These are phyloP conservation scores for Serinus canaria DNA, from an alignment of 2,113 vertebrate species.

Conservation along the genomic window DNA sequence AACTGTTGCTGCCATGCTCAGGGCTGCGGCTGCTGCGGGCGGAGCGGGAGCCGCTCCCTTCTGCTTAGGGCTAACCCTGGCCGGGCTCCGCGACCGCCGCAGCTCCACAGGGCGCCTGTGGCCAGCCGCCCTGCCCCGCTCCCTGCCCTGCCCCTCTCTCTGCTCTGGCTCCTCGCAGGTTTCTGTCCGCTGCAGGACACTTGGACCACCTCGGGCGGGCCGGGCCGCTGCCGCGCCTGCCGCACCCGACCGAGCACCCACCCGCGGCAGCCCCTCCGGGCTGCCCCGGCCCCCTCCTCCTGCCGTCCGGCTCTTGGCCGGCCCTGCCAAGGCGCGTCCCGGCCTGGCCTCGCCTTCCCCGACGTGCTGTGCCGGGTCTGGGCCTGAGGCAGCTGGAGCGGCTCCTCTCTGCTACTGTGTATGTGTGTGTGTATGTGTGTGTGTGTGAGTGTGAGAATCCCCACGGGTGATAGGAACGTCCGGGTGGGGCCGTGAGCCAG, in stretches of 20 bases:
- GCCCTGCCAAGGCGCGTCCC: not conserved
- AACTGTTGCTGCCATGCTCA: slow-evolving; percentile 74
- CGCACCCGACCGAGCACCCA: not conserved
- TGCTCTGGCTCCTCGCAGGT: not conserved
- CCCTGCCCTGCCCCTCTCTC: not conserved
- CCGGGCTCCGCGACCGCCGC: not conserved
- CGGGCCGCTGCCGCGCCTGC: not conserved
- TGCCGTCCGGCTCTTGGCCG: not conserved
- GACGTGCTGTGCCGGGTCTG: not conserved
- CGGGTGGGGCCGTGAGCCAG: not conserved
- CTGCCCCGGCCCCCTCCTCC: not conserved
- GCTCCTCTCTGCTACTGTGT: not conserved
- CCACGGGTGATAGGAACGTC: not conserved
- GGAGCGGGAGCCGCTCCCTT: not conserved
- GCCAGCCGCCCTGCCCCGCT: not conserved
- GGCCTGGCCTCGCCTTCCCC: not conserved
- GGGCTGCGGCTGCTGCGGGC: not conserved
- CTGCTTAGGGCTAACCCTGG: not conserved
- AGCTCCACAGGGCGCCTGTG: not conserved
- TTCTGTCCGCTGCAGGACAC: not conserved
- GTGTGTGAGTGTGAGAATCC: not conserved
- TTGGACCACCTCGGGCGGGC: not conserved
- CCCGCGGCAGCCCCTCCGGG: not conserved
- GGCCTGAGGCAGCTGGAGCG: not conserved
- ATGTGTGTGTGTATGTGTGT: no score